A percentile compares a stretch with the other conserved stretches of the same genome.
Evolutionary conservation across 2,888 invertebrate species (phyloP).

Genomic region (Camponotus fellah): DNA sequence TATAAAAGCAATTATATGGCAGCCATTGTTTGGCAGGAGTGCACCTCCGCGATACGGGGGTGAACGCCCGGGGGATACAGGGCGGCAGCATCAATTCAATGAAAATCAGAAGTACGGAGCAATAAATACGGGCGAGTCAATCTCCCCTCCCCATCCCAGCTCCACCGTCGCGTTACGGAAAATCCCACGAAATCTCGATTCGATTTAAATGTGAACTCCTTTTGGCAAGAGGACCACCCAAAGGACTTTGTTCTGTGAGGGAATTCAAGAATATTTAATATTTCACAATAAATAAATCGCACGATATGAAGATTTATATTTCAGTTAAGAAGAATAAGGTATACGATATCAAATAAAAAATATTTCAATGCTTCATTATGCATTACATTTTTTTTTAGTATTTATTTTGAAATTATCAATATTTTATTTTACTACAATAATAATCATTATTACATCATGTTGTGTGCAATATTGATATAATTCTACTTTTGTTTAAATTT

Average conservation of each 20-base stretch:
- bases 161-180: slow-evolving; percentile 46
- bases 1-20: slow-evolving; percentile 86
- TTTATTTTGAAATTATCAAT: neutral
- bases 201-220: slow-evolving; percentile 70
- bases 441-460: neutral
- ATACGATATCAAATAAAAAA: neutral
- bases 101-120: slow-evolving; percentile 83
- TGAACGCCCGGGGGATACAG: slow-evolving; percentile 70
- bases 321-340: neutral
- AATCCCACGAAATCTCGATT: slow-evolving; percentile 78
- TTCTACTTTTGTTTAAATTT: neutral
- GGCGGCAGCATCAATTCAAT: slow-evolving; percentile 71
- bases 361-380: neutral
- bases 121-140: slow-evolving; percentile 84
- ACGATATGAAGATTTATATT: slow-evolving; percentile 10
- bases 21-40: slow-evolving; percentile 85
- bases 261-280: slow-evolving; percentile 47
- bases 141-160: slow-evolving; percentile 60
- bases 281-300: neutral
- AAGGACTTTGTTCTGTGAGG: slow-evolving; percentile 57
- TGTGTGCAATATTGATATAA: neutral
- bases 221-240: slow-evolving; percentile 54
- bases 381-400: neutral
- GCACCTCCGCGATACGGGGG: slow-evolving; percentile 84
- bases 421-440: neutral